Percentiles rank a stretch among this genome's conserved stretches.
Evolutionary conservation across 2,888 invertebrate species (phyloP).

Genomic region (Baronia brevicornis): DNA sequence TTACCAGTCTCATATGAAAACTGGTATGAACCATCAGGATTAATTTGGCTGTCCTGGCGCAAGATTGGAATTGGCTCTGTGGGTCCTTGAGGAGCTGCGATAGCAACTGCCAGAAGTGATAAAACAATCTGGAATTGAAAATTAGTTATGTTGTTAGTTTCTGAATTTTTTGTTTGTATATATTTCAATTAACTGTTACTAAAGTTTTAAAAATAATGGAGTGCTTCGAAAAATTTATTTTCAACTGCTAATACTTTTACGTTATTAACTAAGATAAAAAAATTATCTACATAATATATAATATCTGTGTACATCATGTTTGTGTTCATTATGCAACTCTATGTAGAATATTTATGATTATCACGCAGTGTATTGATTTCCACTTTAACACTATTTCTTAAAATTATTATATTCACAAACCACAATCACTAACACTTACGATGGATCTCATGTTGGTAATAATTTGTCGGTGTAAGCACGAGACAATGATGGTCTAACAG

Average conservation of each 20-base stretch:
- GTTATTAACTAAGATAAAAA: no score
- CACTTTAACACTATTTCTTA: slow-evolving; percentile 5
- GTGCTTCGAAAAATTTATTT: no score
- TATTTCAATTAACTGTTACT: neutral
- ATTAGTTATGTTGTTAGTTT: neutral
- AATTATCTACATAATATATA: no score
- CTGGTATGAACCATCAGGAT: slow-evolving; percentile 77
- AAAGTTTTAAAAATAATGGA: neutral
- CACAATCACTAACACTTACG: slow-evolving; percentile 64
- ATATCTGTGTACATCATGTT: no score
- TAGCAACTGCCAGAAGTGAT: slow-evolving; percentile 47
- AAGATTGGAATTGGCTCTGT: slow-evolving; percentile 68
- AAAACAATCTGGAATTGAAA: slow-evolving; percentile 48
- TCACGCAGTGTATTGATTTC: no score
- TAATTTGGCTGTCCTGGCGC: slow-evolving; percentile 66
- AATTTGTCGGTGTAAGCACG: slow-evolving; percentile 56
- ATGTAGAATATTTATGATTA: slow-evolving; percentile 2
- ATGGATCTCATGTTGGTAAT: slow-evolving; percentile 65
- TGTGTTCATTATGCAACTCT: neutral
- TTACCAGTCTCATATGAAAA: slow-evolving; percentile 79
- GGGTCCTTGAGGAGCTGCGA: slow-evolving; percentile 52
- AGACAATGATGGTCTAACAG: slow-evolving; percentile 65
- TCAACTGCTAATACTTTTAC: no score
- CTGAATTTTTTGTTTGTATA: neutral
- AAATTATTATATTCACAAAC: slow-evolving; percentile 22